Percentiles rank a stretch among this genome's conserved stretches.
phyloP scores from a whole-genome alignment of 2,113 vertebrate genomes.

The Budorcas taxicolor region DNA sequence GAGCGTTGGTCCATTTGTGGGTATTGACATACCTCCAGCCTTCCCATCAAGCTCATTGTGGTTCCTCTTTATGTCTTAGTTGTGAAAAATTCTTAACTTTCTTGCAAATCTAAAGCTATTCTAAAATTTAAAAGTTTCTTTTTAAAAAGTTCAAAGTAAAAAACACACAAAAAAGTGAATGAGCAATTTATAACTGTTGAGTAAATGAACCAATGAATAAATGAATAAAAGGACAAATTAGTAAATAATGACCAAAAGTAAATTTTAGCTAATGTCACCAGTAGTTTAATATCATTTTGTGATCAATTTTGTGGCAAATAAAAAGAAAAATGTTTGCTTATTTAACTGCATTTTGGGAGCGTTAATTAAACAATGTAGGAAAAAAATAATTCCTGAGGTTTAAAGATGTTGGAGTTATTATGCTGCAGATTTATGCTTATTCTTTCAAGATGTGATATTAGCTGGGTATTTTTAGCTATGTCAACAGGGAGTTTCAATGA shows the following conservation, averaged over 20 bases:
- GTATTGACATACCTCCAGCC: background rate
- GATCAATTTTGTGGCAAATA: constrained; percentile 18
- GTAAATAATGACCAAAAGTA: background rate
- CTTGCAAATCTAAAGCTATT: background rate
- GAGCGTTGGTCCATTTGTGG: background rate
- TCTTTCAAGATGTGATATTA: constrained; percentile 16
- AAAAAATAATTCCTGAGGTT: constrained; percentile 37
- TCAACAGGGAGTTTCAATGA: background rate
- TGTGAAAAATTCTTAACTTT: background rate
- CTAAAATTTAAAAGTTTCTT: background rate
- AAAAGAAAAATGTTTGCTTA: background rate
- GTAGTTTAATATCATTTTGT: background rate
- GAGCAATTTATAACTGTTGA: background rate
- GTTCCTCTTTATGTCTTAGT: background rate
- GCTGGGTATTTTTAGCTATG: constrained; percentile 16
- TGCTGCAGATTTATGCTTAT: constrained; percentile 23
- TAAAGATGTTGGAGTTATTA: background rate
- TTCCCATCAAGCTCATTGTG: background rate
- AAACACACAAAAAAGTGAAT: background rate
- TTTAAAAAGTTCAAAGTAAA: background rate
- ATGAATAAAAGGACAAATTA: background rate
- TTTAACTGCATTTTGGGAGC: background rate
- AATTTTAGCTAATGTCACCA: background rate
- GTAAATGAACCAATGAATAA: background rate
- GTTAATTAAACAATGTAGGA: background rate